phyloP scores from a whole-genome alignment of 92 coral and sea anemone species.

The Zoanthus gigantus region DNA sequence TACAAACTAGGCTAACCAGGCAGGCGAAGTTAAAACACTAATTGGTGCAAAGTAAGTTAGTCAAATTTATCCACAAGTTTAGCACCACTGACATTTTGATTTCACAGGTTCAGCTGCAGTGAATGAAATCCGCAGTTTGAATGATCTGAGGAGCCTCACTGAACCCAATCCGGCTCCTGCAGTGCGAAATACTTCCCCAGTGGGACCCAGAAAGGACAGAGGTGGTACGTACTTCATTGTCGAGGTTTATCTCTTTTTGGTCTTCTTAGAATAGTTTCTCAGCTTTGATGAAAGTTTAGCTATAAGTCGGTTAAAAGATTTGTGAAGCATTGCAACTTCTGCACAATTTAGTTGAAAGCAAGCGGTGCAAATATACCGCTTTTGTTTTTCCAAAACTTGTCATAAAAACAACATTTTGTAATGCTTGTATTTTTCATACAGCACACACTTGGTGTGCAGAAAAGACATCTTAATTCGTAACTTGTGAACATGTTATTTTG shows the following conservation, averaged over 20 bases:
- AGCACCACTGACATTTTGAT: not conserved
- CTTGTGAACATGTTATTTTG: too few species aligned
- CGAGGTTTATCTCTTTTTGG: not conserved
- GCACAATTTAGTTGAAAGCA: too few species aligned
- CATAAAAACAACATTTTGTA: too few species aligned
- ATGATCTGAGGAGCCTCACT: conserved; percentile 30
- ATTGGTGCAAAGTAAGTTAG: not conserved
- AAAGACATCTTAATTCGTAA: too few species aligned
- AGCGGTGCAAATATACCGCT: too few species aligned
- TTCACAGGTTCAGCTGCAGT: conserved; percentile 27
- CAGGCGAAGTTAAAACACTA: too few species aligned
- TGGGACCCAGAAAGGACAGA: conserved; percentile 26
- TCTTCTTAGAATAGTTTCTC: not conserved
- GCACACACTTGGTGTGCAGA: too few species aligned
- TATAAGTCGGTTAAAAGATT: not conserved
- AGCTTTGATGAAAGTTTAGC: not conserved
- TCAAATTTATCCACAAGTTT: not conserved
- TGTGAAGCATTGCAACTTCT: not conserved
- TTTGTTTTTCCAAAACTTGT: too few species aligned
- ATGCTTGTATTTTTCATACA: too few species aligned
- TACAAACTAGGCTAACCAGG: too few species aligned
- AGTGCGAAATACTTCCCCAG: conserved; percentile 12
- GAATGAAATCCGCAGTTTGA: conserved; percentile 40
- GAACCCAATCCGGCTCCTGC: conserved; percentile 14
- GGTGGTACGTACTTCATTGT: conserved; percentile 25